Base-by-base conservation (phyloP, 2,888 invertebrate species). In the Endotricha flammealis region DNA sequence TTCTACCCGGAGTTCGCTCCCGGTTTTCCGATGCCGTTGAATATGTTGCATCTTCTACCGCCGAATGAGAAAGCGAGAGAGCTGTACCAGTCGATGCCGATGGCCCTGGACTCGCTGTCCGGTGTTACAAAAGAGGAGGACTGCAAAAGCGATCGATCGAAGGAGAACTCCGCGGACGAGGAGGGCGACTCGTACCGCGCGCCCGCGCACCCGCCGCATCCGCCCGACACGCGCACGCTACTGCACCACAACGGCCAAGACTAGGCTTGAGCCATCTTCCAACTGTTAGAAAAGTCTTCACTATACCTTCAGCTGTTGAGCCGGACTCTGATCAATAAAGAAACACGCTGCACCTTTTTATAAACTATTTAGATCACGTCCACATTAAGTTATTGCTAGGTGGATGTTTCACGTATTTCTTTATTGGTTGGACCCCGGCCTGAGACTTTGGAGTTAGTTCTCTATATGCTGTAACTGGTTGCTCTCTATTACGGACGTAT, bases 1-100 rank as follows among this genome's bases (percentile, higher is more conserved):
- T 95, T 95, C 78, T 95, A 94, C 71, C 94, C 94, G 5, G 95
- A 95, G 62, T 95, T 95, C 59, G 89, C 93, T 4, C 89, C 90
- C 4, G 92, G 92, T 10, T 95, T 95, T 64, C 95, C 95, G 0
- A 91, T 95, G 63, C 94, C 94, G 16, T 89, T 95, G 16, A 93
- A 92, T 66, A 95, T 95, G 95, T 88, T 95, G 44, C 95, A 95
- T 67, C 86, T 95, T 38, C 74, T 95, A 60, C 95, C 95, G 39
- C 94, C 93, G 25, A 91, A 90, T 57, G 95, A 95, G 58, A 93
- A 92, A 62, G 91, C 90, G 56, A 75, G 91, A 56, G 93, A 89
- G 78, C 88, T 85, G 66, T 91, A 79, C 72, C 89, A 83, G 62
- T 80, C 78, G 40, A 87, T 77, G 80, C 87, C 82, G 50, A 87